phyloP scores from a whole-genome alignment of 2,797 vertebrate species.

The Pangasius sanitwongsei region DNA sequence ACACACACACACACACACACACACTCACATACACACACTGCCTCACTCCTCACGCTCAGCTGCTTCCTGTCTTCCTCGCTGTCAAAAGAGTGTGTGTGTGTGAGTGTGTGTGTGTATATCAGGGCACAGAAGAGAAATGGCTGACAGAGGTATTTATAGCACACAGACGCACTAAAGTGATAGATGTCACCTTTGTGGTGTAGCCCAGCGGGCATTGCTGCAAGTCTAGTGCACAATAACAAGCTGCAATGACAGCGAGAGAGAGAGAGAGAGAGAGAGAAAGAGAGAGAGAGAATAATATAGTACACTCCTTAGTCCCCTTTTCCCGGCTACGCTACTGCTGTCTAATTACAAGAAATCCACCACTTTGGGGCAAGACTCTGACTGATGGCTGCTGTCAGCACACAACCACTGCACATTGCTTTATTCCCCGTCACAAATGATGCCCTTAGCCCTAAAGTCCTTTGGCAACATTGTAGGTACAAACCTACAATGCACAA shows the following conservation, averaged over 20 bases:
- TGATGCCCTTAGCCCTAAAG: background rate
- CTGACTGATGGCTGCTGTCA: conserved; percentile 35
- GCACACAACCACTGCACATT: background rate
- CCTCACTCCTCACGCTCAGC: conserved; percentile 64
- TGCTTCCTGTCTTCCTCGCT: conserved; percentile 72
- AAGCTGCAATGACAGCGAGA: conserved; percentile 71
- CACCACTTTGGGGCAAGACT: conserved; percentile 35
- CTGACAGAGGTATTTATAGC: conserved; percentile 77
- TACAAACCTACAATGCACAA: background rate
- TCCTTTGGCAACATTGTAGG: background rate
- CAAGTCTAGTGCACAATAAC: conserved; percentile 72
- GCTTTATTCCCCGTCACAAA: background rate
- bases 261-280: conserved; percentile 33
- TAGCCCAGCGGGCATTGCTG: conserved; percentile 68
- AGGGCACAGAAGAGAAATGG: conserved; percentile 63
- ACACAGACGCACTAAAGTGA: conserved; percentile 72
- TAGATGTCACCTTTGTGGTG: conserved; percentile 79
- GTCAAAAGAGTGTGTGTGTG: conserved; percentile 64
- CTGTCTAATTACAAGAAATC: conserved; percentile 63
- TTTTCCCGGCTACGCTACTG: conserved; percentile 49
- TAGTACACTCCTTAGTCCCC: conserved; percentile 43
- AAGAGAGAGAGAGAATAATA: conserved; percentile 31
- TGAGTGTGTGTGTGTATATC: conserved; percentile 39
- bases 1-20: conserved; percentile 49
- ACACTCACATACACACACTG: conserved; percentile 51